Percentiles rank a stretch among this genome's conserved stretches.
Conservation (phyloP, 2,888 invertebrate species). For the Chloromyia formosa region DNA sequence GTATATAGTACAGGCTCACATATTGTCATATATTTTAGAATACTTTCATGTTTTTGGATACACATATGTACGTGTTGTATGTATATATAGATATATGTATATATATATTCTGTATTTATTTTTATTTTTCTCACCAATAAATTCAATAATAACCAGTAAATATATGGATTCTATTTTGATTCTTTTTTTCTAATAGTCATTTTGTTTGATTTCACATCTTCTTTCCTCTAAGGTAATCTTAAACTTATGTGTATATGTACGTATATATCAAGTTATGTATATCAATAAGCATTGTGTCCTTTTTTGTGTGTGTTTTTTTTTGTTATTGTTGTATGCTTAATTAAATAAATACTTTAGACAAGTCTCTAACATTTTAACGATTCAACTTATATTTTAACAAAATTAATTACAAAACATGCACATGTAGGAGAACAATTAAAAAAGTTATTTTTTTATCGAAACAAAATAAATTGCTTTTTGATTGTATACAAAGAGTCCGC, state of each 20-base stretch:
- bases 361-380: too few species aligned
- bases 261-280: constrained; percentile 37
- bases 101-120: constrained; percentile 8
- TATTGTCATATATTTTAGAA: constrained; percentile 57
- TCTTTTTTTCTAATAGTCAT: constrained; percentile 22
- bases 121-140: constrained; percentile 45
- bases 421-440: too few species aligned
- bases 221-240: too few species aligned
- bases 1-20: constrained; percentile 56
- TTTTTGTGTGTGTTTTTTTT: constrained; percentile 24
- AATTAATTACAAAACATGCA: too few species aligned
- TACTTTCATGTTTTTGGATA: constrained; percentile 49
- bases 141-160: constrained; percentile 48
- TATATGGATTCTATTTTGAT: constrained; percentile 46
- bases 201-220: neutral
- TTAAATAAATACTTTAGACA: too few species aligned
- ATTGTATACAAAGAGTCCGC: too few species aligned
- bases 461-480: too few species aligned
- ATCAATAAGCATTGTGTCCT: constrained; percentile 39
- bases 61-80: constrained; percentile 50
- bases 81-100: constrained; percentile 40
- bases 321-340: constrained; percentile 26
- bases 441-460: too few species aligned
- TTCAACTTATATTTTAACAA: too few species aligned
- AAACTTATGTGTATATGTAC: too few species aligned